phyloP scores from a whole-genome alignment of 2,888 invertebrate species.

The Galerucella calmariensis region DNA sequence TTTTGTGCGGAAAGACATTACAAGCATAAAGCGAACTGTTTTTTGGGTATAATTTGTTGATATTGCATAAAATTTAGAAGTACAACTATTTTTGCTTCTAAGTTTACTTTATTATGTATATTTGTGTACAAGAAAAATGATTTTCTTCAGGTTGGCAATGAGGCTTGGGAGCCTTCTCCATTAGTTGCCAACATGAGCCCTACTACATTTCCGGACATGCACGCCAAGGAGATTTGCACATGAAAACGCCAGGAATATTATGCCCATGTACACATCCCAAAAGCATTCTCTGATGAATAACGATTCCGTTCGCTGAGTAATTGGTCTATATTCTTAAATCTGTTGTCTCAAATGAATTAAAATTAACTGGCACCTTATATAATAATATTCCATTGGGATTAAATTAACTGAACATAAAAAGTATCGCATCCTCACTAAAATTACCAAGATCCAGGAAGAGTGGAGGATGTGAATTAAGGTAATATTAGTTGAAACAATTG shows the following conservation, averaged over 20 bases:
- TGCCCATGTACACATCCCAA: not conserved
- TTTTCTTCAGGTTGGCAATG: conserved; percentile 51
- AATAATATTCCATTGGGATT: not conserved
- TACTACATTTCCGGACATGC: conserved; percentile 17
- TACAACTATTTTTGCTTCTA: conserved; percentile 10
- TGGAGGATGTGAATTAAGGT: conserved; percentile 8
- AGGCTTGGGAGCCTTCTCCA: conserved; percentile 39
- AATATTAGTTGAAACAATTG: not conserved
- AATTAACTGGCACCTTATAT: not conserved
- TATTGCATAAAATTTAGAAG: conserved; percentile 18
- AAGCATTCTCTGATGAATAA: not conserved
- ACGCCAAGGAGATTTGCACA: conserved; percentile 5
- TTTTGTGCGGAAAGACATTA: not conserved
- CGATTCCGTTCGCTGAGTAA: not conserved
- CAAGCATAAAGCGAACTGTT: not conserved
- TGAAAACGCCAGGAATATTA: not conserved
- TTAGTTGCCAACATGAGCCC: conserved; percentile 40
- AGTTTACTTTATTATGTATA: not conserved
- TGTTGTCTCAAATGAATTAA: not conserved
- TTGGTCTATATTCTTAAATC: not conserved
- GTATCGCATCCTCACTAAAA: not conserved
- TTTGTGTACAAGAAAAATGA: conserved; percentile 35
- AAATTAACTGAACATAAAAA: not conserved
- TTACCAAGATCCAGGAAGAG: not conserved
- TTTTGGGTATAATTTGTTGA: conserved; percentile 20